Evolutionary conservation across 2,113 vertebrate genomes (phyloP).

Genomic region (Pardalotus punctatus): DNA sequence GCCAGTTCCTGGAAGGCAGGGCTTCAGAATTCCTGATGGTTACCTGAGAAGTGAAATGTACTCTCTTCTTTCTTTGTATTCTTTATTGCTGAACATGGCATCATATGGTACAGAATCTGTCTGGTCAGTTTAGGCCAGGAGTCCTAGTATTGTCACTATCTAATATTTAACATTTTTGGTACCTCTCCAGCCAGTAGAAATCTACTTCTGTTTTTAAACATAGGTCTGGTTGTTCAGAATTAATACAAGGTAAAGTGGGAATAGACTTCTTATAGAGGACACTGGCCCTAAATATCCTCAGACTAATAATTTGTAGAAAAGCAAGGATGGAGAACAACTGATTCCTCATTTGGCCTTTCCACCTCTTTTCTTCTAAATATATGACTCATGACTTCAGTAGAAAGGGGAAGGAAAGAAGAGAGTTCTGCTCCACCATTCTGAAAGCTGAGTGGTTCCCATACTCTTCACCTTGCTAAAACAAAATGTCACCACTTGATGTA

Average conservation of each 20-base stretch:
- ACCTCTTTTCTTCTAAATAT: not conserved
- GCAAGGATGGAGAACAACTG: accelerated
- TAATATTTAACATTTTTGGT: not conserved
- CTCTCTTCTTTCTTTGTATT: not conserved
- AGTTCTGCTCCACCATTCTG: not conserved
- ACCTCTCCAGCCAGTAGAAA: not conserved
- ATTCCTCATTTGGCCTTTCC: not conserved
- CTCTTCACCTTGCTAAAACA: not conserved
- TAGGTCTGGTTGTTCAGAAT: not conserved
- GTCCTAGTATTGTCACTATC: not conserved
- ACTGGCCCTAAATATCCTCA: not conserved
- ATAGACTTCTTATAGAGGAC: not conserved
- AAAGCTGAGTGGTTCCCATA: not conserved
- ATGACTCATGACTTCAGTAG: not conserved
- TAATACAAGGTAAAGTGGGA: not conserved
- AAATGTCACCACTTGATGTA: accelerated
- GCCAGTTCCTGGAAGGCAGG: not conserved
- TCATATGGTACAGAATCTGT: not conserved
- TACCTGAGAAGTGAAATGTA: not conserved
- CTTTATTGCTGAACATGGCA: not conserved
- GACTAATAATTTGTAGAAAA: not conserved
- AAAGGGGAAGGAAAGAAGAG: not conserved
- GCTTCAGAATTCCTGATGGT: not conserved
- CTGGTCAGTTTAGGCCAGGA: not conserved
- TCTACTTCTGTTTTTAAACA: not conserved